These are phyloP conservation scores for Anarsia innoxiella DNA, from an alignment of 2,888 invertebrate species.

Conservation along the genomic window DNA sequence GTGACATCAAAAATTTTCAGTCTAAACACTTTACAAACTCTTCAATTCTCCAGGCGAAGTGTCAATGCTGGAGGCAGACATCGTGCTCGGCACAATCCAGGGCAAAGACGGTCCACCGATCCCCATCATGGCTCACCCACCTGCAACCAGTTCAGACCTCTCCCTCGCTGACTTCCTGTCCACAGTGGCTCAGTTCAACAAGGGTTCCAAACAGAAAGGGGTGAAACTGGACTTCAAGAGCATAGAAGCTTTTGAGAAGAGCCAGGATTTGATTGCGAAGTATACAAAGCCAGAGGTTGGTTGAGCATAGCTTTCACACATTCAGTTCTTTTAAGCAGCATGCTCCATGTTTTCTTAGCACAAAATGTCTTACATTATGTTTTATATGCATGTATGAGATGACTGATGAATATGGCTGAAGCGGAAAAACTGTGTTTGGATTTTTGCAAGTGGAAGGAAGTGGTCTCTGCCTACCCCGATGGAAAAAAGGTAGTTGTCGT, in stretches of 20 bases:
- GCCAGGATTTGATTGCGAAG: slow-evolving; percentile 60
- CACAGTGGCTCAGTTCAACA: slow-evolving; percentile 70
- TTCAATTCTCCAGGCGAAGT: slow-evolving; percentile 78
- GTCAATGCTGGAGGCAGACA: slow-evolving; percentile 92
- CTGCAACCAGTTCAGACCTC: slow-evolving; percentile 81
- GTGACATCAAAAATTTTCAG: background rate
- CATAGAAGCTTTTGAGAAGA: slow-evolving; percentile 80
- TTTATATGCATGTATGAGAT: too few relatives aligned
- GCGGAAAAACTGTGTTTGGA: too few relatives aligned
- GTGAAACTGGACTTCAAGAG: slow-evolving; percentile 93
- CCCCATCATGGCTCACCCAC: slow-evolving; percentile 94
- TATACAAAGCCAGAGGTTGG: slow-evolving; percentile 54
- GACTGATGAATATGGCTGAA: too few relatives aligned
- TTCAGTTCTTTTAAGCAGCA: too few relatives aligned
- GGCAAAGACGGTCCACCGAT: slow-evolving; percentile 66
- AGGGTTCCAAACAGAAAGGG: slow-evolving; percentile 77
- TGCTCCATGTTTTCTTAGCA: too few relatives aligned
- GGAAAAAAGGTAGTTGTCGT: too few relatives aligned
- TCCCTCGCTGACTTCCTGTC: slow-evolving; percentile 82
- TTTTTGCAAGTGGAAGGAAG: too few relatives aligned
- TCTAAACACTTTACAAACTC: too few relatives aligned
- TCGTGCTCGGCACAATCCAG: slow-evolving; percentile 78
- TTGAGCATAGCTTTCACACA: background rate
- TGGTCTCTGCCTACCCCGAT: too few relatives aligned
- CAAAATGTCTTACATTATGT: too few relatives aligned